Evolutionary conservation across 1,140 invertebrate species (phyloP).

Genomic region (Dendrolimus punctatus): DNA sequence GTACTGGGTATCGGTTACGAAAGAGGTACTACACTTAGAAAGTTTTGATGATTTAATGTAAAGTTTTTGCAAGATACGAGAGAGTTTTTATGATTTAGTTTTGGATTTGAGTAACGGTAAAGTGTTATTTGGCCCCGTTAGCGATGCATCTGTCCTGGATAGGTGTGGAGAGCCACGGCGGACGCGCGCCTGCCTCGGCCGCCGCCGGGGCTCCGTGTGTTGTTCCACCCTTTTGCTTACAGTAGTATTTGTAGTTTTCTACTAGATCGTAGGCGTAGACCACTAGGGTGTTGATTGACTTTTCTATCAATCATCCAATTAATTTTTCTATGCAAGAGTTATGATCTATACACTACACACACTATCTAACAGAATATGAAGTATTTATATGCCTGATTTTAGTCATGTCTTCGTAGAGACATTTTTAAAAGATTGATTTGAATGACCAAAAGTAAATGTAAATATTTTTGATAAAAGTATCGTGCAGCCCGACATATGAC

Average conservation of each 20-base stretch:
- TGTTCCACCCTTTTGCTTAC: slow-evolving; percentile 67
- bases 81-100: slow-evolving; percentile 71
- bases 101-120: slow-evolving; percentile 70
- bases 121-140: slow-evolving; percentile 70
- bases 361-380: slow-evolving; percentile 48
- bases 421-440: slow-evolving; percentile 59
- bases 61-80: slow-evolving; percentile 69
- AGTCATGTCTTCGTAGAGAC: slow-evolving; percentile 68
- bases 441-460: slow-evolving; percentile 63
- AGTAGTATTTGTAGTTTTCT: slow-evolving; percentile 62
- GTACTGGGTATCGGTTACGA: slow-evolving; percentile 90
- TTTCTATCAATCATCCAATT: slow-evolving; percentile 65
- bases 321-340: slow-evolving; percentile 67
- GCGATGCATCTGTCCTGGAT: slow-evolving; percentile 71
- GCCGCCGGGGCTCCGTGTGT: slow-evolving; percentile 39
- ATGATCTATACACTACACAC: slow-evolving; percentile 59
- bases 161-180: slow-evolving; percentile 37
- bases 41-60: slow-evolving; percentile 71
- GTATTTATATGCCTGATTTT: slow-evolving; percentile 62
- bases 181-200: slow-evolving; percentile 30
- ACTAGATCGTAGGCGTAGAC: slow-evolving; percentile 68
- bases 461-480: slow-evolving; percentile 62
- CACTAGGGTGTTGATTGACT: slow-evolving; percentile 68
- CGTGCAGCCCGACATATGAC: slow-evolving; percentile 54
- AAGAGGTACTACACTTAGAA: slow-evolving; percentile 86